Conservation (phyloP, 2,113 vertebrate genomes). For the Ptilonorhynchus violaceus region DNA sequence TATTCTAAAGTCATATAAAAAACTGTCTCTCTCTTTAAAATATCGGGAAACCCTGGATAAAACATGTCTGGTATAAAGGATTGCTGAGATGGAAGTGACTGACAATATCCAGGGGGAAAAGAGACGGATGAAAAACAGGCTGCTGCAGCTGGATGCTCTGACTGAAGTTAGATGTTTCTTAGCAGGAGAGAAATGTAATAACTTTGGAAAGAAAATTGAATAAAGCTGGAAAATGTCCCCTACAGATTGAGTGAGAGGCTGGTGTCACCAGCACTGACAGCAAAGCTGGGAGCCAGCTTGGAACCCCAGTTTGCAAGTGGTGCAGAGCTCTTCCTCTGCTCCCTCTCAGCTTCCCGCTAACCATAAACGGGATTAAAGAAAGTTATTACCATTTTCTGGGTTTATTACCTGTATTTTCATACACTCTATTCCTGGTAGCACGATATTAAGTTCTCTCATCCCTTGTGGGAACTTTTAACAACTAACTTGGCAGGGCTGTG, state of each 20-base stretch:
- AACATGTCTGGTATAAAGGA: not conserved
- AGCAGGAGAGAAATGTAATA: not conserved
- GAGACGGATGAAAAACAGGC: not conserved
- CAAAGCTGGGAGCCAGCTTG: not conserved
- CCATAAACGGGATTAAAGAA: not conserved
- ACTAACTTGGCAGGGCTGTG: not conserved
- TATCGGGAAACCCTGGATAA: not conserved
- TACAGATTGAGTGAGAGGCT: not conserved
- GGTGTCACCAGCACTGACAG: not conserved
- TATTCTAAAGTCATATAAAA: not conserved
- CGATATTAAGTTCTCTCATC: not conserved
- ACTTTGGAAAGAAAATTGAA: not conserved
- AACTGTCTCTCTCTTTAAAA: not conserved
- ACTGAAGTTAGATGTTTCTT: not conserved
- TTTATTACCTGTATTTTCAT: not conserved
- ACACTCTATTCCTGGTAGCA: not conserved
- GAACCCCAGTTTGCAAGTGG: not conserved
- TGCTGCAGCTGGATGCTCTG: not conserved
- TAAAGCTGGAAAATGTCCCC: not conserved
- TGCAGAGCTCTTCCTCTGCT: not conserved
- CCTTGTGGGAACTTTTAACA: not conserved
- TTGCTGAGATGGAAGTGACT: not conserved
- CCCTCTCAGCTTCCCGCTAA: not conserved
- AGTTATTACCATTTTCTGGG: not conserved
- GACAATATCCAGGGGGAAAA: not conserved